Evolutionary conservation across 2,888 invertebrate species (phyloP).

Genomic region (Nymphalis polychloros): DNA sequence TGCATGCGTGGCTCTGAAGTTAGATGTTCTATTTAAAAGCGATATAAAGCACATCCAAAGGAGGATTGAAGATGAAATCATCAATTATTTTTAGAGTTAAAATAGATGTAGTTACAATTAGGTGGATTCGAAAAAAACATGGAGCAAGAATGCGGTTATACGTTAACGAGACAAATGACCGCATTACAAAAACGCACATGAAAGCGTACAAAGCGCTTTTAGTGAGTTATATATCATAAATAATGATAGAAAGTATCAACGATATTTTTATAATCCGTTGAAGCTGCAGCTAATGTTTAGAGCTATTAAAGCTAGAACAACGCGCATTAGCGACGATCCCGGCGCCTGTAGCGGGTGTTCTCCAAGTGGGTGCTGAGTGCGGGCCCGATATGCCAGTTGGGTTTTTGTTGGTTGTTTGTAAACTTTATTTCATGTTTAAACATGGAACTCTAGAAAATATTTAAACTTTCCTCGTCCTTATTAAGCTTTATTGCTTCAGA

Average conservation of each 20-base stretch:
- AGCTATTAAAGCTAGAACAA: background rate
- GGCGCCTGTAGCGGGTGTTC: background rate
- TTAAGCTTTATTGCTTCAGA: background rate
- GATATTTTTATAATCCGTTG: background rate
- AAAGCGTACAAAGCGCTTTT: background rate
- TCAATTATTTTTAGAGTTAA: slow-evolving; percentile 13
- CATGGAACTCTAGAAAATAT: background rate
- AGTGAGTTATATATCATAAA: too few relatives aligned
- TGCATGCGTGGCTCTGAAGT: background rate
- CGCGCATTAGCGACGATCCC: slow-evolving; percentile 3
- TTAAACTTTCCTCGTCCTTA: background rate
- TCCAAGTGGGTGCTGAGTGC: background rate
- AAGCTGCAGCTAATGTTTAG: background rate
- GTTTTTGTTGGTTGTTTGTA: background rate
- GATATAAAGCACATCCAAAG: background rate
- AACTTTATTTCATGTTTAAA: background rate
- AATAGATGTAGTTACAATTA: slow-evolving; percentile 5
- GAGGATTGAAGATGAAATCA: too few relatives aligned
- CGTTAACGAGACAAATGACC: slow-evolving; percentile 13
- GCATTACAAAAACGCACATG: slow-evolving; percentile 2
- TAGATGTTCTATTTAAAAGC: background rate
- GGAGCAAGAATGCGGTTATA: background rate
- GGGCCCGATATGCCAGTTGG: background rate
- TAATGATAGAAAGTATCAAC: background rate
- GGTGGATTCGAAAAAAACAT: slow-evolving; percentile 15